These are phyloP conservation scores for Alloscopus bannaensis DNA, from an alignment of 2,888 invertebrate species.

Conservation along the genomic window DNA sequence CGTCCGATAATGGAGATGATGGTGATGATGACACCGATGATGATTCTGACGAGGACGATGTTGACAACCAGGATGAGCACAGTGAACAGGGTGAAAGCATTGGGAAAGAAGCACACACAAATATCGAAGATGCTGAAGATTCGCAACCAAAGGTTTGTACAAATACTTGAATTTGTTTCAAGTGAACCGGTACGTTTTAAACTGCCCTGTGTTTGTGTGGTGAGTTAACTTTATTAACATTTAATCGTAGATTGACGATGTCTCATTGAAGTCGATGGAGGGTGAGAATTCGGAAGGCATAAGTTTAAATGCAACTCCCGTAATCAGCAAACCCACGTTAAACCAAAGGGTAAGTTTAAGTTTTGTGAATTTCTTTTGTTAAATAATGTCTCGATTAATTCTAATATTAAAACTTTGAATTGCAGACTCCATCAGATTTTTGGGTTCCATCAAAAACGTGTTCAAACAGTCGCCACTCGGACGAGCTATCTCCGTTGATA, in stretches of 20 bases:
- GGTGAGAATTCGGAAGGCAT: constrained; percentile 16
- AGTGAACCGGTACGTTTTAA: too few relatives aligned
- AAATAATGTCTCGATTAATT: neutral
- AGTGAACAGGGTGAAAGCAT: constrained; percentile 73
- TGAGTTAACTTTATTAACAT: neutral
- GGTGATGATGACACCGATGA: constrained; percentile 18
- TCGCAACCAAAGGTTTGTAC: neutral
- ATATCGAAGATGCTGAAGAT: constrained; percentile 69
- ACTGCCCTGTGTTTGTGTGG: too few relatives aligned
- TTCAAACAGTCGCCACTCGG: constrained; percentile 19
- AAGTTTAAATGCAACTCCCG: constrained; percentile 22
- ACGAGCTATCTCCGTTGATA: constrained; percentile 40
- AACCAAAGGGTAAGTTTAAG: constrained; percentile 38
- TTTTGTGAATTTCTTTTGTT: too few relatives aligned
- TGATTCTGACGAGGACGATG: constrained; percentile 54
- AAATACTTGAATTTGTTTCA: neutral
- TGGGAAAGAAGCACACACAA: constrained; percentile 58
- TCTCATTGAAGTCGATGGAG: neutral
- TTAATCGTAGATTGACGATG: constrained; percentile 1
- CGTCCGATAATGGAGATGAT: constrained; percentile 10
- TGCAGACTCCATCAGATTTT: constrained; percentile 41
- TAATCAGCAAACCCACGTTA: constrained; percentile 24
- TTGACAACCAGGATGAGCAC: constrained; percentile 76
- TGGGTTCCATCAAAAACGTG: constrained; percentile 48
- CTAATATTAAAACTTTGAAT: neutral